Evolutionary conservation across 2,113 vertebrate genomes (phyloP).

Genomic region (Psettodes erumei): DNA sequence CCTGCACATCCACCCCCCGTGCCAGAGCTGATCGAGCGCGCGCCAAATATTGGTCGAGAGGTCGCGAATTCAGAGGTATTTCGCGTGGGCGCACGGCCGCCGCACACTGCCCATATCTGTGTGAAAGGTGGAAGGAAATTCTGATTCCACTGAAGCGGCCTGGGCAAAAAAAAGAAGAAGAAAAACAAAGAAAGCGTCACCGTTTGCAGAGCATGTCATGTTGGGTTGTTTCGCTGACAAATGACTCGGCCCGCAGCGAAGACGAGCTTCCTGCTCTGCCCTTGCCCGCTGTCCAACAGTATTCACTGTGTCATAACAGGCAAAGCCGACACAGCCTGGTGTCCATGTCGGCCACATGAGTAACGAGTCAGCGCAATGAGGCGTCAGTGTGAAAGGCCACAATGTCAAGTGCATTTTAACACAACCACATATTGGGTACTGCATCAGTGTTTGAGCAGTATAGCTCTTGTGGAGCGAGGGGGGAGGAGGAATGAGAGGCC

Average conservation of each 20-base stretch:
- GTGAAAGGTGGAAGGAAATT: slow-evolving; percentile 23
- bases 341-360: slow-evolving; percentile 36
- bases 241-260: slow-evolving; percentile 45
- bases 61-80: slow-evolving; percentile 26
- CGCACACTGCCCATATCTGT: slow-evolving; percentile 18
- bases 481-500: background rate
- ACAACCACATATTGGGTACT: background rate
- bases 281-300: slow-evolving; percentile 44
- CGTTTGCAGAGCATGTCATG: slow-evolving; percentile 38
- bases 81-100: background rate
- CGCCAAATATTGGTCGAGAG: slow-evolving; percentile 31
- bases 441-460: background rate
- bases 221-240: slow-evolving; percentile 55
- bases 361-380: slow-evolving; percentile 26
- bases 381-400: slow-evolving; percentile 14
- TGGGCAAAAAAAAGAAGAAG: no score
- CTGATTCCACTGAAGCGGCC: background rate
- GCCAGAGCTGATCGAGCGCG: slow-evolving; percentile 19
- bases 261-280: slow-evolving; percentile 37
- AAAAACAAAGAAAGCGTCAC: no score
- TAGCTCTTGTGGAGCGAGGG: background rate
- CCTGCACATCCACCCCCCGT: slow-evolving; percentile 9
- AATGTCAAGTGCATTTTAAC: slow-evolving; percentile 40
- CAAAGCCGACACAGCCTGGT: slow-evolving; percentile 48
- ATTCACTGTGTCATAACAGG: slow-evolving; percentile 51